These are phyloP conservation scores for Corythoichthys haematopterus DNA, from an alignment of 2,113 vertebrate species.

Conservation along the genomic window DNA sequence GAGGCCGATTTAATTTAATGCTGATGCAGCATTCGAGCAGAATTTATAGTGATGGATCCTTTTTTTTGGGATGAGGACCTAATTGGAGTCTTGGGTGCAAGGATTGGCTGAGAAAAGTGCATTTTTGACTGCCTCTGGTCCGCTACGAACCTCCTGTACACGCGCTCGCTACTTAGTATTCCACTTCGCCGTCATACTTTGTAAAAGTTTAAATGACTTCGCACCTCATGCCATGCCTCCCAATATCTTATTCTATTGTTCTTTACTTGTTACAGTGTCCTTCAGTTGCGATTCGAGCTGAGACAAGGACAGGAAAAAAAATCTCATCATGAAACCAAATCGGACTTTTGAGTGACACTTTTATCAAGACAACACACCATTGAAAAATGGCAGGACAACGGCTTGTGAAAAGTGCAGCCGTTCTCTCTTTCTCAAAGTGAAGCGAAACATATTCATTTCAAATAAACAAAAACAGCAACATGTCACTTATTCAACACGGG, in stretches of 20 bases:
- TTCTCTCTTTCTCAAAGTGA: neutral
- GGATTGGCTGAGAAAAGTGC: conserved; percentile 28
- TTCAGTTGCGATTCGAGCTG: conserved; percentile 47
- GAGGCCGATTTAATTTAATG: conserved; percentile 33
- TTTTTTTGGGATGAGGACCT: conserved; percentile 21
- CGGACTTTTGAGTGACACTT: conserved; percentile 49
- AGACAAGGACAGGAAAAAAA: conserved; percentile 41
- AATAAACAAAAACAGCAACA: conserved; percentile 28
- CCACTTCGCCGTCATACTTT: conserved; percentile 55
- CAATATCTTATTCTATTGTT: conserved; percentile 65
- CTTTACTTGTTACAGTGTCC: conserved; percentile 54
- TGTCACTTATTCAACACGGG: conserved; percentile 22
- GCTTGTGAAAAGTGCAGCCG: neutral
- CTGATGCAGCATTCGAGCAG: conserved; percentile 36
- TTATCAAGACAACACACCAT: conserved; percentile 55
- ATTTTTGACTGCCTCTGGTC: conserved; percentile 15
- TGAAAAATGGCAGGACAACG: conserved; percentile 22
- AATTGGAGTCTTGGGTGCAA: conserved; percentile 50
- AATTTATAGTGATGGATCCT: conserved; percentile 49
- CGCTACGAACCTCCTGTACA: conserved; percentile 19
- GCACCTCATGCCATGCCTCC: conserved; percentile 44
- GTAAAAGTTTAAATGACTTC: conserved; percentile 69
- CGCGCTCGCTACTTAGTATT: conserved; percentile 54
- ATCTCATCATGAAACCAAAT: conserved; percentile 64
- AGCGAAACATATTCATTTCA: conserved; percentile 6